These are phyloP conservation scores for Sinosuthora webbiana DNA, from an alignment of 2,113 vertebrate species.

Conservation along the genomic window DNA sequence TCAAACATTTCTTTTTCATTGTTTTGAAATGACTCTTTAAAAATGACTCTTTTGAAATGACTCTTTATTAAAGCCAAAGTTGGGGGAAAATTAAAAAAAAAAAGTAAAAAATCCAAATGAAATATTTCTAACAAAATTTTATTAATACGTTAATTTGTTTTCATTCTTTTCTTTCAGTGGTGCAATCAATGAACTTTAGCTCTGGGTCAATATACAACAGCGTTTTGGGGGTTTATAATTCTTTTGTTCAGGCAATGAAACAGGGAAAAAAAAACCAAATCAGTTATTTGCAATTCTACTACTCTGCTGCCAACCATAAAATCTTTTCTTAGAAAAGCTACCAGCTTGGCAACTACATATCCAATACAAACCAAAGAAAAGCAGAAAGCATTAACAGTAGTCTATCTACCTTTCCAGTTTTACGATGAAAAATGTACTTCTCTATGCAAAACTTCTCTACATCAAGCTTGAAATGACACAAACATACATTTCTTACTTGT, in stretches of 20 bases:
- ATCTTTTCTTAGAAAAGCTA: not conserved
- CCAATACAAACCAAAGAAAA: not conserved
- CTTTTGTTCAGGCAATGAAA: not conserved
- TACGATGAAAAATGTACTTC: not conserved
- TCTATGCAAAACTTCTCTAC: not conserved
- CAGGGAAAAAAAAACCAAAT: not conserved
- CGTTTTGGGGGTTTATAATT: not conserved
- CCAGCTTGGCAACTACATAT: not conserved
- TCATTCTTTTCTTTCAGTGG: not conserved
- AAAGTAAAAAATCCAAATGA: not conserved
- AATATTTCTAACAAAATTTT: not conserved
- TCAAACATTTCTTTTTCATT: not conserved
- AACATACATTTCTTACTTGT: not conserved
- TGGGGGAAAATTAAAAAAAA: not conserved
- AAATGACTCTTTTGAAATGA: no score
- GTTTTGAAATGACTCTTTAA: not conserved
- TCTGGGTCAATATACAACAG: not conserved
- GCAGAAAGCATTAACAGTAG: not conserved
- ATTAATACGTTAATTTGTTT: not conserved
- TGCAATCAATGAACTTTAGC: not conserved
- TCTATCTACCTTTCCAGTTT: not conserved
- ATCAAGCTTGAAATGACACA: not conserved
- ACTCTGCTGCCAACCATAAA: not conserved
- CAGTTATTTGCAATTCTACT: not conserved
- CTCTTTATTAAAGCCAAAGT: not conserved